Base-by-base conservation (phyloP, 2,797 vertebrate genomes). In the Selene dorsalis region DNA sequence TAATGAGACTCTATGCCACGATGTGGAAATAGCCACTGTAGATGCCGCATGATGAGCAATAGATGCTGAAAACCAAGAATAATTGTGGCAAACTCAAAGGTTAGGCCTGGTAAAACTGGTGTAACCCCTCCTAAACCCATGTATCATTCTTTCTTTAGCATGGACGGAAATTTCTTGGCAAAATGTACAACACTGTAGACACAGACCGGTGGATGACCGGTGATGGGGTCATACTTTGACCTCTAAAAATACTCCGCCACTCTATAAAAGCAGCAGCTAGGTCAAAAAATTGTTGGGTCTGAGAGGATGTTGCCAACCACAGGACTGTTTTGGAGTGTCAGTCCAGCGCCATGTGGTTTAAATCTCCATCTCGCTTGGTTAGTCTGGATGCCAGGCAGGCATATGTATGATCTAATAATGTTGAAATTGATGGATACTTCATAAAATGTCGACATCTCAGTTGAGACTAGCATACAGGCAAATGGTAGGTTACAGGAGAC, bases 371-470 rank as follows among this genome's bases (percentile, higher is more conserved):
- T 83, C 63, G 39, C 38, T 87, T 16, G 62, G 90, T 92, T 84
- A 76, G 80, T 65, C 65, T 45, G 77, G 41, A 74, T 87, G 83
- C 78, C 84, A 79, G 76, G 59, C 64, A 43, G 75, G 66, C 68
- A 6, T 69, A 80, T 66, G 65, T 28, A 77, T 82, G 83, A 90
- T 87, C 84, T 85, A 83, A 91, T 90, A 88, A 82, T 80, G 77
- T 55, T 65, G 16, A 91, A 90, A 91, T 85, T 85, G 68, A 91
- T 89, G 88, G 91, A 86, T 75, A 58, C 74, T 89, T 88, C 63
- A 79, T 77, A 48, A 80, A 83, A 88, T 65, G 82, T 75, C 16
- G 79, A 89, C 84, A 84, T 86, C 61, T 86, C 85, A 84, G 78
- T 75, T 20, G 60, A 61, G 77, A 80, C 75, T 66, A 66, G 18